phyloP scores from a whole-genome alignment of 2,888 invertebrate genomes.

The Ectobius pallidus region DNA sequence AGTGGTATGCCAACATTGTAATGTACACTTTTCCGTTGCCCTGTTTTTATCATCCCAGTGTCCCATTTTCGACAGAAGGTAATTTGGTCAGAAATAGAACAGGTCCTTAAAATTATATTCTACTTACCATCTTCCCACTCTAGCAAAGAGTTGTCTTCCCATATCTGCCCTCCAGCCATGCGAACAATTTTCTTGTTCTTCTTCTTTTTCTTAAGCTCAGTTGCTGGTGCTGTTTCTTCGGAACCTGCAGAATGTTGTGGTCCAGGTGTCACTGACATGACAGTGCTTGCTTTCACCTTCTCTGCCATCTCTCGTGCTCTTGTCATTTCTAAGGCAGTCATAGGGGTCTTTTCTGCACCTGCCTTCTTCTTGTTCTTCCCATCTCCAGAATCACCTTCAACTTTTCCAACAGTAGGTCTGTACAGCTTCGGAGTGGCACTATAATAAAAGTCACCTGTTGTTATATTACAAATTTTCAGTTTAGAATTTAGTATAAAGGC shows the following conservation, averaged over 20 bases:
- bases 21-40: too few relatives aligned
- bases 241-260: not conserved
- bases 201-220: slow-evolving; percentile 57
- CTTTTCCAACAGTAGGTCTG: slow-evolving; percentile 47
- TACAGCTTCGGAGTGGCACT: slow-evolving; percentile 57
- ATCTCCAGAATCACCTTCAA: slow-evolving; percentile 4
- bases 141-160: slow-evolving; percentile 92
- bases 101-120: too few relatives aligned
- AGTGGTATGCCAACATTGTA: too few relatives aligned
- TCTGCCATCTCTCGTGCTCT: slow-evolving; percentile 26
- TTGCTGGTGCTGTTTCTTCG: slow-evolving; percentile 47
- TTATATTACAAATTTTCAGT: not conserved
- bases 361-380: slow-evolving; percentile 5
- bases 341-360: not conserved
- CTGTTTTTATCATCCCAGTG: too few relatives aligned
- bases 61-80: too few relatives aligned
- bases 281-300: slow-evolving; percentile 52
- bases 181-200: slow-evolving; percentile 79
- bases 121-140: slow-evolving; percentile 90
- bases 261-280: slow-evolving; percentile 30
- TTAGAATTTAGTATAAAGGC: too few relatives aligned
- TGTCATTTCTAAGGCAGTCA: slow-evolving; percentile 10
- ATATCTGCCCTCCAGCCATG: slow-evolving; percentile 91
- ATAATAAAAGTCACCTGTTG: slow-evolving; percentile 44
- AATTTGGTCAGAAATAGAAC: too few relatives aligned